These are phyloP conservation scores for Riptortus pedestris DNA, from an alignment of 1,140 invertebrate genomes.

Conservation along the genomic window DNA sequence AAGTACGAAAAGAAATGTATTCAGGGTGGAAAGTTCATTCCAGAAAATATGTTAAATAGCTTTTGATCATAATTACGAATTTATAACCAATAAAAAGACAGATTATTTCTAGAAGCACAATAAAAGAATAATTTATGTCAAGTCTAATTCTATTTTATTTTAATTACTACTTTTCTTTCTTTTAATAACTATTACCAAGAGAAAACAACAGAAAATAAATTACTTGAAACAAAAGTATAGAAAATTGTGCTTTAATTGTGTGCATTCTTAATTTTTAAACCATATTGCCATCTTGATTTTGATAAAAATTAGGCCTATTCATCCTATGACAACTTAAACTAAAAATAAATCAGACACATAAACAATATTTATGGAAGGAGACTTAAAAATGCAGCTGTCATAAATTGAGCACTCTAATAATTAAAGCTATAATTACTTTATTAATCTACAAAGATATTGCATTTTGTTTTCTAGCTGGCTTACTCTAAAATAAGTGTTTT, in stretches of 20 bases:
- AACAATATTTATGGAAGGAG: constrained; percentile 1
- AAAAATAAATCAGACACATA: constrained; percentile 5
- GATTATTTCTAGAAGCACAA: constrained; percentile 7
- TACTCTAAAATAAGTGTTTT: constrained; percentile 24
- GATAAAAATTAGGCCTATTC: constrained; percentile 22
- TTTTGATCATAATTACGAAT: background rate
- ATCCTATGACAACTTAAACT: constrained; percentile 4
- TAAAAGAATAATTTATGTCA: background rate
- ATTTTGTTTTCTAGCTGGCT: constrained; percentile 27
- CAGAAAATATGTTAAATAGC: background rate
- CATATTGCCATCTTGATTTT: constrained; percentile 4
- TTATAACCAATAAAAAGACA: background rate
- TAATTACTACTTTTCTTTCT: background rate
- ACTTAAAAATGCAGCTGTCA: constrained; percentile 25
- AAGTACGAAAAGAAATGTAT: background rate
- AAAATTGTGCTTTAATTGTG: constrained; percentile 8
- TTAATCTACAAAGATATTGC: constrained; percentile 30
- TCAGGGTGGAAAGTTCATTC: background rate
- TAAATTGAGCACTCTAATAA: constrained; percentile 28
- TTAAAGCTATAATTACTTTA: constrained; percentile 28
- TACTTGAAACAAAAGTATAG: background rate
- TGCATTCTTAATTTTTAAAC: constrained; percentile 8
- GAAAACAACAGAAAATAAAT: background rate
- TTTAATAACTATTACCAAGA: background rate
- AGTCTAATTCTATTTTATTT: background rate